Evolutionary conservation across 2,888 invertebrate genomes (phyloP), one percentile per base, ranked within the genome.

Genomic region (Microctonus hyperodae): DNA sequence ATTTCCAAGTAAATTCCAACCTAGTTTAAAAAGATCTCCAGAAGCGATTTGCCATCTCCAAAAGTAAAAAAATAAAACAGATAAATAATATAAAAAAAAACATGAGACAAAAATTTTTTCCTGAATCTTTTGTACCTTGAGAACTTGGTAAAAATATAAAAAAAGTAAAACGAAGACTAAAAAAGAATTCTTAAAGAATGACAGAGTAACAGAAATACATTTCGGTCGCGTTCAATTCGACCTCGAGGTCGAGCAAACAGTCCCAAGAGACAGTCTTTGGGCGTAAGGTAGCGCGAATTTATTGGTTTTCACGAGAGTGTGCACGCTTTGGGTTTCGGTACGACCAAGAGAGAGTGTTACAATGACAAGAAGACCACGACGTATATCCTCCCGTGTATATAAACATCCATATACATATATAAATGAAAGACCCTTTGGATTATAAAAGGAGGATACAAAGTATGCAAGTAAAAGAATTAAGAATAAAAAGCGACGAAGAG

Each of bases 281-380:
- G 74, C 73, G 73, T 72, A 70, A 72, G 74, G 73, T 78, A 74
- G 74, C 78, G 73, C 76, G 73, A 68, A 71, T 73, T 72, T 68
- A 67, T 62, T 64, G 68, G 58, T 65, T 65, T 65, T 65, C 65
- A 58, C 35, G 57, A 64, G 37, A n/a, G 37, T 37, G 37, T 37
- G 37, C 37, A n/a, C 37, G n/a, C 37, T 37, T 37, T 13, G 13
- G 37, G 37, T 37, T 37, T 11, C n/a, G 37, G 37, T 37, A 57
- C 48, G 57, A 31, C 65, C 53, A n/a, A n/a, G 33, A 25, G 59
- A 53, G 22, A 23, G 50, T 33, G 25, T 40, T 66, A 65, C 58
- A 65, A 59, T 65, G 65, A 65, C 65, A 65, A 51, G 48, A 48
- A 37, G 37, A 37, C 37, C 40, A 40, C 22, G 33, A 44, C 33